Evolutionary conservation across 2,797 vertebrate genomes (phyloP).

Genomic region (Oreochromis mossambicus): DNA sequence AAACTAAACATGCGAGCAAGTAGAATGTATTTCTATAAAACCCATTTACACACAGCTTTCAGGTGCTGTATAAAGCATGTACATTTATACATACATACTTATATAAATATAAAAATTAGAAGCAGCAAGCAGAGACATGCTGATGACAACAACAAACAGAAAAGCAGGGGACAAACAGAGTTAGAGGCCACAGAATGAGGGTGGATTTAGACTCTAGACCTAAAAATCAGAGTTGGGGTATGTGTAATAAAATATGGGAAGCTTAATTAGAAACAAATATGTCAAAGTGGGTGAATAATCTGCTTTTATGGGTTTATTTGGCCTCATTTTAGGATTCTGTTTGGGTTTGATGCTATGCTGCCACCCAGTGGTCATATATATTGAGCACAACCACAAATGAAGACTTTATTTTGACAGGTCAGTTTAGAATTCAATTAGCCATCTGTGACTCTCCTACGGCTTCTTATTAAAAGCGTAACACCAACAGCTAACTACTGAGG

Average conservation of each 20-base stretch:
- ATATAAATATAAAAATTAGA: not conserved
- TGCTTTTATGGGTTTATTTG: not conserved
- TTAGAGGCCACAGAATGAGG: not conserved
- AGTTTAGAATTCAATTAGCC: not conserved
- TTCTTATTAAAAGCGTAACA: not conserved
- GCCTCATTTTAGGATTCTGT: not conserved
- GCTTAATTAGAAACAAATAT: not conserved
- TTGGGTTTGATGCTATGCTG: constrained; percentile 36
- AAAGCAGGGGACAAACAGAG: not conserved
- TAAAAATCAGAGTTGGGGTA: not conserved
- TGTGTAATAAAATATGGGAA: not conserved
- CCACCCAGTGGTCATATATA: constrained; percentile 46
- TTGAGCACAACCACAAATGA: not conserved
- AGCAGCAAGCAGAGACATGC: not conserved
- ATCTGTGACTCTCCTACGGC: not conserved
- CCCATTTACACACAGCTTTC: not conserved
- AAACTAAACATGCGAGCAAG: not conserved
- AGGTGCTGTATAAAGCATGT: not conserved
- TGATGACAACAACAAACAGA: not conserved
- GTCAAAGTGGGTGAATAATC: not conserved
- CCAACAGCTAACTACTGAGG: not conserved
- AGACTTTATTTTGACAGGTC: not conserved
- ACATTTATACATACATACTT: not conserved
- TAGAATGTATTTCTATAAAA: not conserved
- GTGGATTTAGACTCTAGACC: not conserved